Base-by-base conservation (phyloP, 1,140 invertebrate species). In the Drosophila nikananu region DNA sequence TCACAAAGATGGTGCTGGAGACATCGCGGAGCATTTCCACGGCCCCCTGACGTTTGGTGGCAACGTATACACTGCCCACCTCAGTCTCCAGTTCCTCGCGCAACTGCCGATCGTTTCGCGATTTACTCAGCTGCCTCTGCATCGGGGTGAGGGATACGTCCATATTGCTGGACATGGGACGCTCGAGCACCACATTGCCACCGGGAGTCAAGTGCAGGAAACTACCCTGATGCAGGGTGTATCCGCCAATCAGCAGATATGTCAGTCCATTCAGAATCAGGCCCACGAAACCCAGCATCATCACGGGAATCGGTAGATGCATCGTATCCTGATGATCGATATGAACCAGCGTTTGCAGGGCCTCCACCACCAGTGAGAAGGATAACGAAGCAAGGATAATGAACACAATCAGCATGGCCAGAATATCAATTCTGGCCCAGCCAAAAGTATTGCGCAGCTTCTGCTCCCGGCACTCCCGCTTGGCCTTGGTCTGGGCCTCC, bases 361-460 rank as follows among this genome's bases (percentile, higher is more conserved):
- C 95, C 92, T 98, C 97, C 1, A 98, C 95, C 2, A 97, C 86
- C 13, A 98, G 92, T 0, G 97, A 97, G 80, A 98, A 97, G 49
- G 96, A 96, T 35, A 98, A 95, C 0, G 97, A 97, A 2, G 95
- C 95, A 61, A 98, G 94, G 70, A 98, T 96, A 17, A 97, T 96
- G 89, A 96, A 97, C 42, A 96, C 97, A n/a, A 96, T 95, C 13
- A 97, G 93, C 94, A 96, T 96, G 48, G 96, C 96, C 7, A 98
- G 93, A 2, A 98, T 96, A 81, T 98, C 97, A 30, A 98, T 96
- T 58, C 97, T 94, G 1, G 97, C 97, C 97, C 97, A 98, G 2
- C 97, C 97, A 76, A 98, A 98, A 0, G 97, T 98, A 91, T 98
- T 98, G 48, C 96, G 95, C 65, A 98, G 94, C 63, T 95, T 95